These are phyloP conservation scores for Cavia aperea DNA, from an alignment of 2,113 vertebrate genomes.

Conservation along the genomic window DNA sequence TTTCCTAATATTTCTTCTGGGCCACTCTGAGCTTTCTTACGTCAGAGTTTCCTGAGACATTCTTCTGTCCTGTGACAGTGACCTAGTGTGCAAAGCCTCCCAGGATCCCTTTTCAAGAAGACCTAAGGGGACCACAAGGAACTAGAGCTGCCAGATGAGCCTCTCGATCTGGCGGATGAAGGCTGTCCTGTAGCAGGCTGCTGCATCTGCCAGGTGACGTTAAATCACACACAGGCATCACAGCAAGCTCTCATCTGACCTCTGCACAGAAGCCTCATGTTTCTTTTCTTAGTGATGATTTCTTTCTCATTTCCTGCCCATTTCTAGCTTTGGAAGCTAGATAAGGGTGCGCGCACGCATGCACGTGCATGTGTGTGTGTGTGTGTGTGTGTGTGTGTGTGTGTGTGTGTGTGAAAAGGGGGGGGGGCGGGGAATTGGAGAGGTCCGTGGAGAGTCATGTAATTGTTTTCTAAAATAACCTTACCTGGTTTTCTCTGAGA, in stretches of 20 bases:
- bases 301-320: neutral
- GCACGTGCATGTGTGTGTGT: neutral
- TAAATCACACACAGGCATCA: neutral
- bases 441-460: neutral
- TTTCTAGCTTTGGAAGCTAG: neutral
- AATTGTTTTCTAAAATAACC: neutral
- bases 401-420: too few relatives aligned
- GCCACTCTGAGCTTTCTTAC: neutral
- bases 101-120: neutral
- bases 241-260: neutral
- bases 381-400: neutral
- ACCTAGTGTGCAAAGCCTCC: neutral
- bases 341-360: neutral
- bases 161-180: neutral
- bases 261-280: neutral
- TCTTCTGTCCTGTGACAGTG: neutral
- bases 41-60: neutral
- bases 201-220: neutral
- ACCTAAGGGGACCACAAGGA: neutral
- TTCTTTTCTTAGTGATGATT: neutral
- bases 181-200: too few relatives aligned
- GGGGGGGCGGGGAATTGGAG: neutral
- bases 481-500: neutral
- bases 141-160: neutral
- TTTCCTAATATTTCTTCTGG: neutral